Evolutionary conservation across 2,113 vertebrate species (phyloP).

Genomic region (Pangasianodon gigas): DNA sequence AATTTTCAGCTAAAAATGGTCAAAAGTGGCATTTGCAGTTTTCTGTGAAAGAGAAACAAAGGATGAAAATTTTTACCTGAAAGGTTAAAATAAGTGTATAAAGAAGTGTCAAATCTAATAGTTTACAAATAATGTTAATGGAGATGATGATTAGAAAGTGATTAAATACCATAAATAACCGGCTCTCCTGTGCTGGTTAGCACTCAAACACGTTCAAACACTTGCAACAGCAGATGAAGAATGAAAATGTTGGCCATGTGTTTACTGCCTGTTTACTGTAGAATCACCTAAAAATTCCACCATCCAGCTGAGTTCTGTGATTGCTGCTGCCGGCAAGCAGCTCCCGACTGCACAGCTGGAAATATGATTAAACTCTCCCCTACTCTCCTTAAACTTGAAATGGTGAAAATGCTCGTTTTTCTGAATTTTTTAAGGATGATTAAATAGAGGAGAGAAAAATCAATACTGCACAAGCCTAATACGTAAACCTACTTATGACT

Average conservation of each 20-base stretch:
- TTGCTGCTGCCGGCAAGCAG: background rate
- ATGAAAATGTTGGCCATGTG: background rate
- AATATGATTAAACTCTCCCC: background rate
- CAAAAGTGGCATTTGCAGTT: too few species aligned
- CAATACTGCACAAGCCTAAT: background rate
- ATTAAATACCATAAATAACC: background rate
- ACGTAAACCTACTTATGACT: background rate
- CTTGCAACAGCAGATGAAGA: background rate
- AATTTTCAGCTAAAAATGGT: too few species aligned
- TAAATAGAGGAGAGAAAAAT: background rate
- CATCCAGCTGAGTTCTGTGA: background rate
- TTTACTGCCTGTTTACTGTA: background rate
- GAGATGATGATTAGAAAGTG: background rate
- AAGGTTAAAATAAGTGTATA: background rate
- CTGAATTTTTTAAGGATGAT: background rate
- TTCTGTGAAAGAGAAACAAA: too few species aligned
- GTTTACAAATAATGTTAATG: background rate
- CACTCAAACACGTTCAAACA: background rate
- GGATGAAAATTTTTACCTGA: too few species aligned
- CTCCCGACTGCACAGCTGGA: background rate
- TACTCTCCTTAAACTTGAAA: background rate
- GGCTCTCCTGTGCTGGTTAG: background rate
- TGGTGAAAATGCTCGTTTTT: background rate
- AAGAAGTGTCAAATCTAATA: background rate
- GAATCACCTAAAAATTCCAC: background rate